Conservation (phyloP, 2,113 vertebrate genomes). For the Brachirus orientalis region DNA sequence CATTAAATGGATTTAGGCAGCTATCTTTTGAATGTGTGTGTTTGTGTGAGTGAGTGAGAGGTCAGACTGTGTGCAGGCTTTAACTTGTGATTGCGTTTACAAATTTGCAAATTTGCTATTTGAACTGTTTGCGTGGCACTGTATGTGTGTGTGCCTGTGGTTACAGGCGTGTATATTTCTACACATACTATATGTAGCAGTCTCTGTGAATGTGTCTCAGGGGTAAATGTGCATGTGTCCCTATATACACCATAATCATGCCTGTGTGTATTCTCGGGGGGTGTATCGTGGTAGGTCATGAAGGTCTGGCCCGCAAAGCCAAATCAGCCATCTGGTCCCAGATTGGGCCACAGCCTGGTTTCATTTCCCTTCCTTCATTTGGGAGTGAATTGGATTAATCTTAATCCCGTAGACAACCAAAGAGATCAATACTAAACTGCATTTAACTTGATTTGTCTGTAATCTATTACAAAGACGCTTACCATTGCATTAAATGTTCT, state of each 20-base stretch:
- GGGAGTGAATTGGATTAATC: constrained; percentile 79
- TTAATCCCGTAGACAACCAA: constrained; percentile 79
- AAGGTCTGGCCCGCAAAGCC: constrained; percentile 66
- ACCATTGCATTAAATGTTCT: constrained; percentile 70
- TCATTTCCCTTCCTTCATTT: constrained; percentile 72
- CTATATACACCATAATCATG: neutral
- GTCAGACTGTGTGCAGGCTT: constrained; percentile 21
- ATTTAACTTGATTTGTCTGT: constrained; percentile 77
- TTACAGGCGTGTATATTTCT: constrained; percentile 36
- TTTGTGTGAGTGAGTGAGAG: constrained; percentile 22
- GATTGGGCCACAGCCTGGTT: constrained; percentile 71
- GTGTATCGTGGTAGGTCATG: constrained; percentile 45
- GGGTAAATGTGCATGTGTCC: neutral
- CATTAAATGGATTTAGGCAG: constrained; percentile 79
- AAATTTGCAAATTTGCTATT: constrained; percentile 11
- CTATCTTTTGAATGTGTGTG: constrained; percentile 19
- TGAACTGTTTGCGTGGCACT: constrained; percentile 31
- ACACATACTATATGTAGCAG: too few species aligned
- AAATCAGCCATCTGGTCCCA: constrained; percentile 77
- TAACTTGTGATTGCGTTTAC: constrained; percentile 39
- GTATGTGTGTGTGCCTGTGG: constrained; percentile 19
- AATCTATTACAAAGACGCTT: constrained; percentile 80
- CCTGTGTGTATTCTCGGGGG: constrained; percentile 17
- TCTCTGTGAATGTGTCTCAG: too few species aligned
- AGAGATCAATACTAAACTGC: constrained; percentile 78